These are phyloP conservation scores for Oreonectes daqikongensis DNA, from an alignment of 2,797 vertebrate species.

Conservation along the genomic window DNA sequence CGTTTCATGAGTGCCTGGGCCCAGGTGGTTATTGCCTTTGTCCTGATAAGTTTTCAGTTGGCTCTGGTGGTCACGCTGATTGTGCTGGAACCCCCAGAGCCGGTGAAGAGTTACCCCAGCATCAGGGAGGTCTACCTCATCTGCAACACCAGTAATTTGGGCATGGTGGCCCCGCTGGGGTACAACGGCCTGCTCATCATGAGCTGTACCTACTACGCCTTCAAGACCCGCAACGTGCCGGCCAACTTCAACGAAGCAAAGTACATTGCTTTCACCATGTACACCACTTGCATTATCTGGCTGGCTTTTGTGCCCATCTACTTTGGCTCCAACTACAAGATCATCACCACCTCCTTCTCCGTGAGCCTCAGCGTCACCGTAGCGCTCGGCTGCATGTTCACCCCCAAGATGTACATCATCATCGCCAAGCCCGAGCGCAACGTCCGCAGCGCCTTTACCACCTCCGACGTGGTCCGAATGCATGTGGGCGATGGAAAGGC, in stretches of 20 bases:
- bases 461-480: slow-evolving; percentile 98
- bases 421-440: slow-evolving; percentile 98
- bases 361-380: slow-evolving; percentile 98
- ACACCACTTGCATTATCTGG: slow-evolving; percentile 99
- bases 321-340: slow-evolving; percentile 99
- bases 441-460: slow-evolving; percentile 98
- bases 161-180: slow-evolving; percentile 94
- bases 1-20: slow-evolving; percentile 99
- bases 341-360: slow-evolving; percentile 98
- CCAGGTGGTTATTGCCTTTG: slow-evolving; percentile 92
- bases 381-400: slow-evolving; percentile 98
- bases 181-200: slow-evolving; percentile 98
- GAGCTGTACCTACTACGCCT: slow-evolving; percentile 99
- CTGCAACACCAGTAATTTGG: slow-evolving; percentile 96
- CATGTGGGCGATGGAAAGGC: slow-evolving; percentile 97
- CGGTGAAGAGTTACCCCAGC: slow-evolving; percentile 93
- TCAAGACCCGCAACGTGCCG: slow-evolving; percentile 98
- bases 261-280: slow-evolving; percentile 99
- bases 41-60: slow-evolving; percentile 93
- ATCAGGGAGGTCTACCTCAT: slow-evolving; percentile 97
- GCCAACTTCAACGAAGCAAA: slow-evolving; percentile 99
- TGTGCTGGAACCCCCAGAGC: slow-evolving; percentile 94
- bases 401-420: slow-evolving; percentile 99
- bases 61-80: slow-evolving; percentile 90
- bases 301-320: slow-evolving; percentile 98